These are phyloP conservation scores for Lophotis ruficrista DNA, from an alignment of 2,113 vertebrate genomes.

Conservation along the genomic window DNA sequence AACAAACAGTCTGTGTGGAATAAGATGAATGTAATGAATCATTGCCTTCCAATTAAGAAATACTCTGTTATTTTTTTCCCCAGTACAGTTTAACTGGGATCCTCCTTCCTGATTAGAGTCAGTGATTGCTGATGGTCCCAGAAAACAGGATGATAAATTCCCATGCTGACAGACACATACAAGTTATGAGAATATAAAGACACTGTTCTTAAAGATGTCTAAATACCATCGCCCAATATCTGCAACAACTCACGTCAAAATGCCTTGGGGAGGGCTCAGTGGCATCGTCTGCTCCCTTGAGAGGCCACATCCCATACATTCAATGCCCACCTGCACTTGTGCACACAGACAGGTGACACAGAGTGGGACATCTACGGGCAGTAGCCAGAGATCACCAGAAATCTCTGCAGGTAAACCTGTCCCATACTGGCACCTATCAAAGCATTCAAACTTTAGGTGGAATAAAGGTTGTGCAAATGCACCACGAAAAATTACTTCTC, in stretches of 20 bases:
- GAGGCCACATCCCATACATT: background rate
- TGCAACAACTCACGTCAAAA: background rate
- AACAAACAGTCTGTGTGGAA: background rate
- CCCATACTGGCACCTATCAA: background rate
- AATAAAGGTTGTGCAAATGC: background rate
- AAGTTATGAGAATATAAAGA: background rate
- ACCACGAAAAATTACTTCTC: background rate
- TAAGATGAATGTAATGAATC: background rate
- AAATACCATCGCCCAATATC: background rate
- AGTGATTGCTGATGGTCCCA: background rate
- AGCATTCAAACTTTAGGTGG: background rate
- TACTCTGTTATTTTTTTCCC: background rate
- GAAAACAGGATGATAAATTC: background rate
- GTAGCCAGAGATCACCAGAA: background rate
- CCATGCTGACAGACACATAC: background rate
- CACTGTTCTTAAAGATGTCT: background rate
- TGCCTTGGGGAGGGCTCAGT: background rate
- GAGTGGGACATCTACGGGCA: background rate
- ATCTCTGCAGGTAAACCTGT: background rate
- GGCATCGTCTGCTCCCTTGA: background rate
- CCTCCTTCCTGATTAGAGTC: background rate
- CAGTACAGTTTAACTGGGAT: background rate
- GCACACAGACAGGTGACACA: fast-evolving
- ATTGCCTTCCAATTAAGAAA: background rate
- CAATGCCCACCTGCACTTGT: background rate